Evolutionary conservation across 2,113 vertebrate species (phyloP), one percentile per base, ranked within the genome.

Genomic region (Entelurus aequoreus): DNA sequence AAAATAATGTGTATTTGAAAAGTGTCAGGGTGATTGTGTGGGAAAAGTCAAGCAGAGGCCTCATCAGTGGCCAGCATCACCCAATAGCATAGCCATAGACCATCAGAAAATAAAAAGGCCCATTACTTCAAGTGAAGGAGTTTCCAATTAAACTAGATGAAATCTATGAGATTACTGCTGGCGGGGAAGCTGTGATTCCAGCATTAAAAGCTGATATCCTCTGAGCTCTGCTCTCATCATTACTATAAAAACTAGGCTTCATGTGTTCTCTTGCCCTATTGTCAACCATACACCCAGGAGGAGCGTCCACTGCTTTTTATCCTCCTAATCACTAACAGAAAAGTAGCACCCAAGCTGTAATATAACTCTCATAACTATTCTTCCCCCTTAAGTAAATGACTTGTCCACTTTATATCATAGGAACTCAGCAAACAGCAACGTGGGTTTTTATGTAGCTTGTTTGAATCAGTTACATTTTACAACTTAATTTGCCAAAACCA

Each of bases 401-500:
- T 62, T 55, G n/a, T n/a, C 48, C 28, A 8, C n/a, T 54, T 53
- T 51, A 44, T 71, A 40, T 47, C 54, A 38, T 21, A 52, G 21
- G 19, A 15, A 15, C 56, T 58, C 63, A 59, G n/a, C 9, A 7
- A 16, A 10, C 50, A 64, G 74, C 78, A 69, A 72, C 74, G 86
- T 82, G 62, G 57, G 74, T 76, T 76, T 87, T 86, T 86, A 84
- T 64, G 66, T 61, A 52, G 8, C 48, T 28, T 71, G 69, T 86
- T 87, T 86, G 85, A 74, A 63, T 80, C 80, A 70, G 80, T 86
- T 86, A 85, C 81, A 37, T 84, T 89, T 89, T 86, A 86, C 50
- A 54, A 69, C 79, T 78, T 84, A 63, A 77, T 87, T 87, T 85
- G 85, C 81, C 77, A 85, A 84, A 88, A 88, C 85, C 88, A 85